These are phyloP conservation scores for Drosophila nikananu DNA, from an alignment of 1,140 invertebrate species.

Conservation along the genomic window DNA sequence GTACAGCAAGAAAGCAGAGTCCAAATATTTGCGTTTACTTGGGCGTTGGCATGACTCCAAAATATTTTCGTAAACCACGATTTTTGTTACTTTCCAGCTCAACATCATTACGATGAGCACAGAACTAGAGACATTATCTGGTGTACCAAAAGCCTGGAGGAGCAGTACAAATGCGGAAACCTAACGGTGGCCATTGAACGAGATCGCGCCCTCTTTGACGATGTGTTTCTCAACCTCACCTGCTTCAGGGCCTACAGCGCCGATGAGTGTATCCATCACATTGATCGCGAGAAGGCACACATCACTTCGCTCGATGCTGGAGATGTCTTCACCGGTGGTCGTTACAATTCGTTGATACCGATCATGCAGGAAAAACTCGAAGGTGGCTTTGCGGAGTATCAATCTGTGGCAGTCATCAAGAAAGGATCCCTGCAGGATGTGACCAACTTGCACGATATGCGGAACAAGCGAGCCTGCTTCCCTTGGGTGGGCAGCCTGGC, in stretches of 20 bases:
- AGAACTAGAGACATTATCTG: conserved; percentile 86
- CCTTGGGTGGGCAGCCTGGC: conserved; percentile 95
- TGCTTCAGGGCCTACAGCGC: conserved; percentile 90
- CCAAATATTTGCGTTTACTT: not conserved
- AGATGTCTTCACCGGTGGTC: conserved; percentile 95
- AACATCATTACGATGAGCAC: conserved; percentile 77
- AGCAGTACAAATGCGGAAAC: conserved; percentile 92
- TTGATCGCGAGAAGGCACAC: conserved; percentile 92
- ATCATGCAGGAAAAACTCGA: conserved; percentile 91
- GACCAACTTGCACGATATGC: conserved; percentile 88
- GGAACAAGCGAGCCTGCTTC: conserved; percentile 94
- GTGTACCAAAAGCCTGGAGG: conserved; percentile 91
- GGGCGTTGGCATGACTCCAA: conserved; percentile 59
- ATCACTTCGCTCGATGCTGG: conserved; percentile 96
- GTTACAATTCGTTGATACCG: conserved; percentile 96
- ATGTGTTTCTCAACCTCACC: conserved; percentile 87
- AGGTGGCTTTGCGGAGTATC: conserved; percentile 88
- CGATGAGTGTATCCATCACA: conserved; percentile 92
- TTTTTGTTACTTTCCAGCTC: conserved; percentile 48
- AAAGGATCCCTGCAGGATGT: conserved; percentile 89
- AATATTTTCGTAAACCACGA: conserved; percentile 19
- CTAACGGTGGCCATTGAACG: conserved; percentile 89
- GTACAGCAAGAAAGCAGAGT: not conserved
- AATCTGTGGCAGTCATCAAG: conserved; percentile 94
- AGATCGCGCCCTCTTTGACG: conserved; percentile 88